Conservation (phyloP, 2,797 vertebrate genomes). For the Tadarida brasiliensis region DNA sequence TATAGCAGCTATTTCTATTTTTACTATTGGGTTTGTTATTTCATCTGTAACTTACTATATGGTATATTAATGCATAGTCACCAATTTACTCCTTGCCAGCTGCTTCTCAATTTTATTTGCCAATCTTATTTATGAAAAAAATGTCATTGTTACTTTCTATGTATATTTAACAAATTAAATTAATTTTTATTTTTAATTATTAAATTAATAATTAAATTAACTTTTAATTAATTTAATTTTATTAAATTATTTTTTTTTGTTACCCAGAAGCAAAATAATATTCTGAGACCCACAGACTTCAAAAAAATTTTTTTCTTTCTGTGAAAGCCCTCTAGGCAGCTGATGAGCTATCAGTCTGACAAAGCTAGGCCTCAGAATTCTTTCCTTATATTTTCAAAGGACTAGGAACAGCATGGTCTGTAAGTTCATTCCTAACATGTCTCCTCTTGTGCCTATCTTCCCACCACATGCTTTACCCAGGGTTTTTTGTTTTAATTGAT, state of each 20-base stretch:
- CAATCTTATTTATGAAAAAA: background rate
- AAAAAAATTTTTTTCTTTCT: background rate
- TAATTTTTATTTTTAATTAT: too few species aligned
- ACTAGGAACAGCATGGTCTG: background rate
- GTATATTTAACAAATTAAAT: background rate
- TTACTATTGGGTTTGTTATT: background rate
- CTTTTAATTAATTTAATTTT: too few species aligned
- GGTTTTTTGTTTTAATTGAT: too few species aligned
- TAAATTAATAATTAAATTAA: too few species aligned
- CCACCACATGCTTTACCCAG: background rate
- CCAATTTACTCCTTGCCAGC: background rate
- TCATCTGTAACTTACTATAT: background rate
- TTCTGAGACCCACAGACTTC: background rate
- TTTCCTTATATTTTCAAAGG: background rate
- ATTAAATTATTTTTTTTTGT: too few species aligned
- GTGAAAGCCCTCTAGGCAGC: background rate
- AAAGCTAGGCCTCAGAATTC: background rate
- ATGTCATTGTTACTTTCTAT: background rate
- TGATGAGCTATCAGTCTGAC: background rate
- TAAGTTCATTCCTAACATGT: background rate
- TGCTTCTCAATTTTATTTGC: constrained; percentile 28
- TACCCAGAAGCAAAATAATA: background rate
- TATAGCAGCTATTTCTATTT: background rate
- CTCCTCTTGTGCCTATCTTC: background rate
- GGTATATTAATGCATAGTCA: background rate